Evolutionary conservation across 1,140 invertebrate species (phyloP), one percentile per base, ranked within the genome.

Genomic region (Drosophila pseudoobscura): DNA sequence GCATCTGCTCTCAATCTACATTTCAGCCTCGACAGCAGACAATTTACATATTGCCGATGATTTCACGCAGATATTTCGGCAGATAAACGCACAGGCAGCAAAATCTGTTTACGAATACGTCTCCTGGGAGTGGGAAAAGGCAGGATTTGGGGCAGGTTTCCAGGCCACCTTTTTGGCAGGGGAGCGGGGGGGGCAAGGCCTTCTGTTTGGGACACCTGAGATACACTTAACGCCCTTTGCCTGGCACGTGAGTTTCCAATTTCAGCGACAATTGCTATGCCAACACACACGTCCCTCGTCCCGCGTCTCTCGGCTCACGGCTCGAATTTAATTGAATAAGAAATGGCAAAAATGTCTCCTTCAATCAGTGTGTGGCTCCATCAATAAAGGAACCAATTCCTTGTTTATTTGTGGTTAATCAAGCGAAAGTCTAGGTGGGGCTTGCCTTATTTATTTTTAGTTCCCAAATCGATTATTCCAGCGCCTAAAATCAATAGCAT

Each of bases 231-330:
- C 64, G 66, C 60, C 58, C 24, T 5, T 5, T 26, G 24, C 4
- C 54, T 49, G 49, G 65, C 80, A 76, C 80, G 80, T 85, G 71
- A 69, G 58, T 60, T 63, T 85, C 58, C 66, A 69, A 75, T 68
- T 80, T 80, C 59, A 60, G 54, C 59, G 72, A 70, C 65, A 69
- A 69, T 69, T 68, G 65, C 65, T 50, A 57, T 69, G 65, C 64
- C 65, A 69, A 69, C 64, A 71, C 68, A 57, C 68, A 57, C 71
- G 70, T 64, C 53, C 57, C 31, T 20, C 20, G 20, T 1, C 2
- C 2, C 2, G 0, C 20, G 20, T 1, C 20, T 0, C 20, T 2
- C 2, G 29, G 0, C 53, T 15, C 69, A 20, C 47, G 70, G 44
- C 29, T 56, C 31, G 20, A 68, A 57, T 69, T 69, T 69, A 69